Base-by-base conservation (phyloP, 2,113 vertebrate genomes). In the Calidris pugnax region DNA sequence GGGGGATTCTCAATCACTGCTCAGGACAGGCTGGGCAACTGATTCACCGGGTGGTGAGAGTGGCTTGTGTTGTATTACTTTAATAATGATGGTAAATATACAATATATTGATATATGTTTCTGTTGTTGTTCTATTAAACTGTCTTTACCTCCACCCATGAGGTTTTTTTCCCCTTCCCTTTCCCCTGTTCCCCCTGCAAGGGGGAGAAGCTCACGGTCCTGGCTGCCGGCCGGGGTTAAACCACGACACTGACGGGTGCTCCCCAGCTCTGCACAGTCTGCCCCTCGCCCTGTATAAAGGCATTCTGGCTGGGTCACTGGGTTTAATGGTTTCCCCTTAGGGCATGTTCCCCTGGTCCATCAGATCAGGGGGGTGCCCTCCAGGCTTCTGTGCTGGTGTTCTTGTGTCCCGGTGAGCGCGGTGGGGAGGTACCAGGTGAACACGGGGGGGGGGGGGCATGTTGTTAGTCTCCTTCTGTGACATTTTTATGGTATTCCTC, bases 371-470 rank as follows among this genome's bases (percentile, higher is more conserved):
- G 4, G 3, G 30, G 12, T 23, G 69, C 19, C 0, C 20, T 22
- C 60, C n/a, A 7, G 1, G 26, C 78, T 43, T n/a, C 62, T 24
- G 5, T 41, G 17, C 21, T 39, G 55, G 1, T 28, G 32, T 33
- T 71, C 19, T 14, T 59, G 57, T 22, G 4, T 67, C 28, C 50
- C 18, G 5, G 74, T n/a, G 74, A 22, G 22, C 0, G 0, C 22
- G 53, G 6, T 24, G 4, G 76, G 63, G 57, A 72, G 33, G 30
- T 20, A 4, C 20, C 24, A 28, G 37, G 53, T 39, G 18, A 7
- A 6, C 1, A 2, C n/a, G 20, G 72, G 63, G 63, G 19, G 63
- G 63, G 19, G 45, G 48, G 23, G 82, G 43, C 55, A 5, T 1
- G 1, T 10, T 2, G 1, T 72, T 50, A 30, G 32, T 67, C 41